phyloP scores from a whole-genome alignment of 2,888 invertebrate genomes.

The Apocheima hispidaria region DNA sequence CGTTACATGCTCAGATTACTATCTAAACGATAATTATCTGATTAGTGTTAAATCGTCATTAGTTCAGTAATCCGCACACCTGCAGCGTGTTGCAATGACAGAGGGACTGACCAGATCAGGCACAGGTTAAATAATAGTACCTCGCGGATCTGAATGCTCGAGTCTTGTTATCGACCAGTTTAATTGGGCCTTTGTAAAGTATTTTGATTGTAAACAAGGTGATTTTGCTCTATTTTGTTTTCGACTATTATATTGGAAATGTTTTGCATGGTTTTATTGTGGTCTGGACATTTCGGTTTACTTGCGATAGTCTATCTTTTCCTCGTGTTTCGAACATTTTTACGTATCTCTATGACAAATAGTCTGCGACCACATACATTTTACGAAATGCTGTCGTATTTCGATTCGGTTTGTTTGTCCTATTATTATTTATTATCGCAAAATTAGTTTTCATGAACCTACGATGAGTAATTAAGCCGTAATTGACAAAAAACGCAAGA shows the following conservation, averaged over 20 bases:
- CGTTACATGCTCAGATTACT: constrained; percentile 1
- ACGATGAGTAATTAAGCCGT: too few relatives aligned
- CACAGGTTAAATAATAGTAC: neutral
- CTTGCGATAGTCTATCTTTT: too few relatives aligned
- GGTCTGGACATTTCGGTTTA: too few relatives aligned
- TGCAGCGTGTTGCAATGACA: constrained; percentile 23
- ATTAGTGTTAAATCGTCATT: constrained; percentile 19
- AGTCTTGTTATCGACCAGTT: constrained; percentile 25
- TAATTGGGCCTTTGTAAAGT: constrained; percentile 14
- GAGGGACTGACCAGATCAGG: constrained; percentile 3
- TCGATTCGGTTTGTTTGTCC: too few relatives aligned
- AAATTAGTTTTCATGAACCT: too few relatives aligned
- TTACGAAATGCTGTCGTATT: too few relatives aligned
- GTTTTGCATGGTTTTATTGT: neutral
- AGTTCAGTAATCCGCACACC: constrained; percentile 27
- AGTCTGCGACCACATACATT: too few relatives aligned
- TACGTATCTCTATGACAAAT: too few relatives aligned
- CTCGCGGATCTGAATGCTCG: constrained; percentile 5
- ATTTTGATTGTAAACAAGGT: constrained; percentile 25
- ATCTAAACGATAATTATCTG: too few relatives aligned
- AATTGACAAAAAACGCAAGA: too few relatives aligned
- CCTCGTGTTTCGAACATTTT: too few relatives aligned
- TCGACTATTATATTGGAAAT: neutral
- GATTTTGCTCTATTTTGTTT: neutral
- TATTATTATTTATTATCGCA: too few relatives aligned